Evolutionary conservation across 2,888 invertebrate species (phyloP), one percentile per base, ranked within the genome.

Genomic region (Mamestra brassicae): DNA sequence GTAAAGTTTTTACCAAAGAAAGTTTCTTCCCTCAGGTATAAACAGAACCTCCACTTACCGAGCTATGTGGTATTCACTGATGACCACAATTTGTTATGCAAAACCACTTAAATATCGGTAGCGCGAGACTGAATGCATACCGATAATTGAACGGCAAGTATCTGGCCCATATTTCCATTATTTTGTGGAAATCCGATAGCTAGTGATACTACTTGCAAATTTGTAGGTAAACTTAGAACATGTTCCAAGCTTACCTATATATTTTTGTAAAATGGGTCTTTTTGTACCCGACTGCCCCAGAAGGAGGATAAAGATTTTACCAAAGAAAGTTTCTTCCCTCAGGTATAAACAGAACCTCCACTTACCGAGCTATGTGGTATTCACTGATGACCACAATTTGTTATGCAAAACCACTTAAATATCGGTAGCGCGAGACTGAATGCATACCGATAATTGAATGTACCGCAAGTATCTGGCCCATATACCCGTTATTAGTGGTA

Each of bases 11-110:
- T 11, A 60, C 5, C 38, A 34, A 4, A 54, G 52, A 3, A 13
- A 47, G 6, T 4, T 2, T 4, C 1, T 42, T 45, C 15, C 15
- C 4, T 8, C 13, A n/a, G 54, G 3, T 17, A 45, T 4, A 54
- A 34, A 34, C 10, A 71, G 71, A n/a, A 17, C 17, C 26, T 45
- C 10, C 54, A 47, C 1, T 26, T 6, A 10, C 3, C 13, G 34
- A 42, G 42, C 0, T 7, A 45, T 45, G 55, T 36, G 8, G 55
- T 73, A 55, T 52, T n/a, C 5, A 42, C 0, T 42, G 11, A 55
- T 78, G 17, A 58, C 52, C 63, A 64, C 81, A 76, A 60, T 81
- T 64, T 54, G 64, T 75, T 26, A 64, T 81, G 76, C 81, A 47
- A 81, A 81, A 75, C 81, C 54, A 64, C 38, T 42, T 60, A 54